phyloP scores from a whole-genome alignment of 2,888 invertebrate species.

The Caenorhabditis sp. region DNA sequence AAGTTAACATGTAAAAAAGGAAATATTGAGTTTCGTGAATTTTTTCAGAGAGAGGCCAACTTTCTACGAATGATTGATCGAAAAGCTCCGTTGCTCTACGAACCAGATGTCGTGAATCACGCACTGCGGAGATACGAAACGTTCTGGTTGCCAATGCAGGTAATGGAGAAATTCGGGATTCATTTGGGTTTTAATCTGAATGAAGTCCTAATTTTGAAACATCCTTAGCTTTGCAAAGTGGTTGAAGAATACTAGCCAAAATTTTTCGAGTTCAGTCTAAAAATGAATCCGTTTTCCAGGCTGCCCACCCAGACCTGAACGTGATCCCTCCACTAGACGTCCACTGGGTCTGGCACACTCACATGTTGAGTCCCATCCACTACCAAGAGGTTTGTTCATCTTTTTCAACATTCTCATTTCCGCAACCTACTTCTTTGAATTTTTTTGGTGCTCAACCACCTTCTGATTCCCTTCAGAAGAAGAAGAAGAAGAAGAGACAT shows the following conservation, averaged over 20 bases:
- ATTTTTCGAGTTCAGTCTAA: neutral
- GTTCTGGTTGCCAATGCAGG: slow-evolving; percentile 85
- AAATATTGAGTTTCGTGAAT: slow-evolving; percentile 13
- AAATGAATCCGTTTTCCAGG: slow-evolving; percentile 64
- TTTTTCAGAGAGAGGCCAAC: slow-evolving; percentile 82
- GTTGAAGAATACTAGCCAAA: too few species aligned
- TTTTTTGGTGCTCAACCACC: neutral
- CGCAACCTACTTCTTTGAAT: slow-evolving; percentile 6
- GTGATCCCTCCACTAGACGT: slow-evolving; percentile 85
- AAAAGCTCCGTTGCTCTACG: slow-evolving; percentile 82
- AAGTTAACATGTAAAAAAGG: neutral
- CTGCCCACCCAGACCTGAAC: slow-evolving; percentile 76
- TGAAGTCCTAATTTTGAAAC: neutral
- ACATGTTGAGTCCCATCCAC: slow-evolving; percentile 80
- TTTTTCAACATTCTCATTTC: neutral
- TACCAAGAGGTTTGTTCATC: slow-evolving; percentile 74
- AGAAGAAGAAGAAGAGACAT: too few species aligned
- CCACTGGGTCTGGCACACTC: slow-evolving; percentile 85
- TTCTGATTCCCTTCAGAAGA: neutral
- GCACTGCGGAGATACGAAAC: slow-evolving; percentile 85
- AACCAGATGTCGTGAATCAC: slow-evolving; percentile 83
- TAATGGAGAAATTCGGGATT: slow-evolving; percentile 37
- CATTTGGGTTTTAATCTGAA: neutral
- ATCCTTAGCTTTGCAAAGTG: neutral
- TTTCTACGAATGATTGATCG: slow-evolving; percentile 83